Percentiles rank a stretch among this genome's conserved stretches.
These are phyloP conservation scores for Arnoldichthys spilopterus DNA, from an alignment of 2,797 vertebrate species.

Conservation along the genomic window DNA sequence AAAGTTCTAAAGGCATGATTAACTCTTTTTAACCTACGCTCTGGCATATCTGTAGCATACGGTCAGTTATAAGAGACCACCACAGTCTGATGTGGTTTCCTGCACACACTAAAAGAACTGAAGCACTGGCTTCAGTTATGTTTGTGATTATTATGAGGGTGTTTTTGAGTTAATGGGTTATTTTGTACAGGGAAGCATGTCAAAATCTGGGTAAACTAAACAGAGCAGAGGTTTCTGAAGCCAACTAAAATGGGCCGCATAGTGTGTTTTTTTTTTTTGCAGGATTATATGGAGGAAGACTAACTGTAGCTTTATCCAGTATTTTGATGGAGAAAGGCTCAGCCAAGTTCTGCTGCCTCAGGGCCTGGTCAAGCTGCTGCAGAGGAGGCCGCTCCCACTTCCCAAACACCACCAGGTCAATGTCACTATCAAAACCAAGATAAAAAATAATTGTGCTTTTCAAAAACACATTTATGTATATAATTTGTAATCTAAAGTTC, in stretches of 20 bases:
- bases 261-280: neutral
- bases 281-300: conserved; percentile 55
- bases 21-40: no score
- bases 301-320: conserved; percentile 96
- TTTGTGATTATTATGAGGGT: neutral
- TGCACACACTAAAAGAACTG: neutral
- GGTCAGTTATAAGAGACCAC: neutral
- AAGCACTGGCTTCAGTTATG: neutral
- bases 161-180: no score
- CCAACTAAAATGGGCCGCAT: conserved; percentile 64
- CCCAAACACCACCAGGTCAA: conserved; percentile 96
- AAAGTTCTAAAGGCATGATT: no score
- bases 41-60: neutral
- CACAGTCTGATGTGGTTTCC: neutral
- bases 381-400: conserved; percentile 95
- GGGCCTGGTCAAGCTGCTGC: conserved; percentile 91
- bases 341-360: conserved; percentile 91
- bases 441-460: neutral
- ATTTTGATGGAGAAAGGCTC: conserved; percentile 96
- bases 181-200: no score
- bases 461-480: neutral
- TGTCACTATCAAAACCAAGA: conserved; percentile 80
- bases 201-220: no score
- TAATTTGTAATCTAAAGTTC: neutral
- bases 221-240: neutral